Percentiles rank a stretch among this genome's conserved stretches.
phyloP scores from a whole-genome alignment of 2,888 invertebrate species.

The Encarsia formosa region DNA sequence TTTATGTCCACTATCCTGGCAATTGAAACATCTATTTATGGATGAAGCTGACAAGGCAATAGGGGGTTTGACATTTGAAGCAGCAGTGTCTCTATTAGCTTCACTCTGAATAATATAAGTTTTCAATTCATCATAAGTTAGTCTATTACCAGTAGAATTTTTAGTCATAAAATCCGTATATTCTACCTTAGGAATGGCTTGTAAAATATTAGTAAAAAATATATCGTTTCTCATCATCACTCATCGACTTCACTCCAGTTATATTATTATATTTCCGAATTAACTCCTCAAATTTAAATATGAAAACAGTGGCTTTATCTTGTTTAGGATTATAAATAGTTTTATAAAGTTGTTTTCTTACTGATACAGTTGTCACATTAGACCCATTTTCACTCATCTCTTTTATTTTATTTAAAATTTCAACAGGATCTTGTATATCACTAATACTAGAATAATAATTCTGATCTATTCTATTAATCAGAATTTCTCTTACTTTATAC shows the following conservation, averaged over 20 bases:
- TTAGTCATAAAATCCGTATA: constrained; percentile 17
- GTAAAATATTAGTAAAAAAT: constrained; percentile 11
- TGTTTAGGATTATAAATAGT: constrained; percentile 13
- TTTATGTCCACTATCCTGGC: too few species aligned
- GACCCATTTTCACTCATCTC: constrained; percentile 17
- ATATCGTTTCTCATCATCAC: constrained; percentile 21
- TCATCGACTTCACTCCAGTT: constrained; percentile 2
- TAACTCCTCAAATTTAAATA: constrained; percentile 20
- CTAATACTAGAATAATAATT: constrained; percentile 2
- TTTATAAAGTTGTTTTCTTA: constrained; percentile 18
- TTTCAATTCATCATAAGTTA: constrained; percentile 20
- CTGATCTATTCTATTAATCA: constrained; percentile 1
- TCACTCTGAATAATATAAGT: constrained; percentile 18
- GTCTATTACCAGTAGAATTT: constrained; percentile 10
- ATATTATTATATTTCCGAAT: constrained; percentile 18
- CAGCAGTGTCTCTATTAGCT: constrained; percentile 15
- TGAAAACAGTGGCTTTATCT: constrained; percentile 17
- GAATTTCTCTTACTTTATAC: background rate
- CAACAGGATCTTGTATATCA: constrained; percentile 13
- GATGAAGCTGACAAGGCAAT: too few species aligned
- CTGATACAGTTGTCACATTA: constrained; percentile 8
- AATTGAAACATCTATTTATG: too few species aligned
- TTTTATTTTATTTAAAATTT: constrained; percentile 17
- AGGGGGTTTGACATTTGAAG: too few species aligned
- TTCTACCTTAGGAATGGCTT: constrained; percentile 17